Percentiles rank a stretch among this genome's conserved stretches.
These are phyloP conservation scores for Propithecus perrieri DNA, from an alignment of 2,797 vertebrate species.

Conservation along the genomic window DNA sequence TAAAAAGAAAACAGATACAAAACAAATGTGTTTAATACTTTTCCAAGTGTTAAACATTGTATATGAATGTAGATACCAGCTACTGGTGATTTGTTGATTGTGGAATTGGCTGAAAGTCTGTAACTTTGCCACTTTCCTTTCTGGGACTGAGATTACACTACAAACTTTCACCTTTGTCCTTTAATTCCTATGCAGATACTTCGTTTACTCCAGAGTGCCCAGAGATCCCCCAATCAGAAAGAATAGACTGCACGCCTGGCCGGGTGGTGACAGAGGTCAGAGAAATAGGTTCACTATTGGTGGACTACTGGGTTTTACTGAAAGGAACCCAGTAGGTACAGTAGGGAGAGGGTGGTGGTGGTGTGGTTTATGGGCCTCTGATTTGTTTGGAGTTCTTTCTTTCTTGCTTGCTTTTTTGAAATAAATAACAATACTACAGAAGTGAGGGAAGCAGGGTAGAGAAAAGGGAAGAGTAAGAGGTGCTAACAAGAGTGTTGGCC, in stretches of 20 bases:
- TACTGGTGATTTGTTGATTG: neutral
- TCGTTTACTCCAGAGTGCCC: conserved; percentile 63
- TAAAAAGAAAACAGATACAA: neutral
- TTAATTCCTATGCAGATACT: conserved; percentile 53
- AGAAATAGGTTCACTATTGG: neutral
- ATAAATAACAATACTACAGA: neutral
- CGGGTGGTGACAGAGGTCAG: conserved; percentile 91
- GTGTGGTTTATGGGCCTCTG: neutral
- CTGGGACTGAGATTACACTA: neutral
- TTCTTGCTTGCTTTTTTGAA: neutral
- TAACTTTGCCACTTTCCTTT: neutral
- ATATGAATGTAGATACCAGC: neutral
- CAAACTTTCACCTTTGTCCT: neutral
- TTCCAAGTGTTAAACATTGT: neutral
- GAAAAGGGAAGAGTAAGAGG: neutral
- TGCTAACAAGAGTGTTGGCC: neutral
- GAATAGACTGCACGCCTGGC: conserved; percentile 94
- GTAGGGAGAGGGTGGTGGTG: neutral
- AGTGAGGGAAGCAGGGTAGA: neutral
- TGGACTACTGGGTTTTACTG: neutral
- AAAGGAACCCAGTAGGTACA: neutral
- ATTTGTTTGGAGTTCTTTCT: neutral
- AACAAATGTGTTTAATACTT: neutral
- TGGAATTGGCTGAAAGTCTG: neutral
- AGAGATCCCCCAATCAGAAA: conserved; percentile 72